phyloP scores from a whole-genome alignment of 2,113 vertebrate genomes.

The Trogon surrucura region DNA sequence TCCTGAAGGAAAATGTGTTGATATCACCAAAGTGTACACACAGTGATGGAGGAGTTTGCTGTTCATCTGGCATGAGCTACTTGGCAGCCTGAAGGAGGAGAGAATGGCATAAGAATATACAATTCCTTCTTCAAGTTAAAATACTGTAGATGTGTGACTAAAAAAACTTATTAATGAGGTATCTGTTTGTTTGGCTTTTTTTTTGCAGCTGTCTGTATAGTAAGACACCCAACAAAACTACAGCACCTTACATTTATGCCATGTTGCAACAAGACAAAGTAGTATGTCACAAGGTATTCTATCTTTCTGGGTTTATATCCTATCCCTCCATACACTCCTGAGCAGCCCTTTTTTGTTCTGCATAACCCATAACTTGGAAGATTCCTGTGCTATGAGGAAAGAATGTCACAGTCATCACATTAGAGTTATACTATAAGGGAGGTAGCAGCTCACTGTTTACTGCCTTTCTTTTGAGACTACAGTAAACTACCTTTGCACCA shows the following conservation, averaged over 20 bases:
- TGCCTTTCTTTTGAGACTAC: background rate
- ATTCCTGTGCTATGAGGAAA: background rate
- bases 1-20: conserved; percentile 88
- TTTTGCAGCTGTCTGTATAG: rapidly evolving
- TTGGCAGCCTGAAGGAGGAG: rapidly evolving
- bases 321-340: rapidly evolving
- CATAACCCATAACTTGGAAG: background rate
- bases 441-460: background rate
- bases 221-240: background rate
- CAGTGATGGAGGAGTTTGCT: conserved; percentile 66
- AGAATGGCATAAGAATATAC: background rate
- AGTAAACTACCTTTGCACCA: background rate
- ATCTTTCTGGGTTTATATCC: background rate
- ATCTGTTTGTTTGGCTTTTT: background rate
- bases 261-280: background rate
- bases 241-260: rapidly evolving
- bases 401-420: background rate
- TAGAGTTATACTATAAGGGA: background rate
- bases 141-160: background rate
- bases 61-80: background rate
- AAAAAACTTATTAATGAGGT: background rate
- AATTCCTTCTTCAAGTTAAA: background rate
- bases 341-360: background rate
- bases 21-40: conserved; percentile 88
- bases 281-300: background rate